Base-by-base conservation (phyloP, 2,888 invertebrate species). In the Portevinia maculata region DNA sequence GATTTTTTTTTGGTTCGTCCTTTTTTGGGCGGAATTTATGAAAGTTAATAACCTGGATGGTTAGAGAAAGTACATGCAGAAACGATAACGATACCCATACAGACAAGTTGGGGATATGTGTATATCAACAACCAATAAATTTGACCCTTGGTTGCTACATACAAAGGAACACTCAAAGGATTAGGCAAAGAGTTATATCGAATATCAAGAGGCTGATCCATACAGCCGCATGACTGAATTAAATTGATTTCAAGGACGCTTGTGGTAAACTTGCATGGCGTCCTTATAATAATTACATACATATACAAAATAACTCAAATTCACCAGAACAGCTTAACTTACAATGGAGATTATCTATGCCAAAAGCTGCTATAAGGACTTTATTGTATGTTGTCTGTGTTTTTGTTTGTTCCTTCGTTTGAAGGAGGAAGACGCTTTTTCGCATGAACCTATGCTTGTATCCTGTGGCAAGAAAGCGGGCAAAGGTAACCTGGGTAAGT, bases 1-100 rank as follows among this genome's bases (percentile, higher is more conserved):
- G 19, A 37, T n/a, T 34, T 32, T 15, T 52, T 19, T 34, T 19
- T 28, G 57, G 24, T 46, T 28, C 2, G 19, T 52, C 34, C 21
- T 30, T n/a, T n/a, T n/a, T n/a, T n/a, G n/a, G 55, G 55, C 17
- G 71, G 71, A 59, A 46, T 71, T 48, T 73, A 34, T 17, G 69
- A 75, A 81, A 81, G 57, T 75, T 70, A 81, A 81, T 81, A 81
- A 70, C 52, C 79, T 62, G 60, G 62, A 65, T 64, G 62, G 79
- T 17, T 37, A 13, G 64, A 48, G 39, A 37, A 60, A 39, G 19
- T 55, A 74, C 52, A 28, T 59, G 17, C n/a, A 11, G 34, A 53
- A 52, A n/a, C 39, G 34, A 57, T 32, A 69, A 30, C 17, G 17
- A 65, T 5, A 41, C 32, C 37, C 34, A 30, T 7, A 50, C 34